Percentiles rank a stretch among this genome's conserved stretches.
phyloP scores from a whole-genome alignment of 2,797 vertebrate species.

The Acanthurus lineatus region DNA sequence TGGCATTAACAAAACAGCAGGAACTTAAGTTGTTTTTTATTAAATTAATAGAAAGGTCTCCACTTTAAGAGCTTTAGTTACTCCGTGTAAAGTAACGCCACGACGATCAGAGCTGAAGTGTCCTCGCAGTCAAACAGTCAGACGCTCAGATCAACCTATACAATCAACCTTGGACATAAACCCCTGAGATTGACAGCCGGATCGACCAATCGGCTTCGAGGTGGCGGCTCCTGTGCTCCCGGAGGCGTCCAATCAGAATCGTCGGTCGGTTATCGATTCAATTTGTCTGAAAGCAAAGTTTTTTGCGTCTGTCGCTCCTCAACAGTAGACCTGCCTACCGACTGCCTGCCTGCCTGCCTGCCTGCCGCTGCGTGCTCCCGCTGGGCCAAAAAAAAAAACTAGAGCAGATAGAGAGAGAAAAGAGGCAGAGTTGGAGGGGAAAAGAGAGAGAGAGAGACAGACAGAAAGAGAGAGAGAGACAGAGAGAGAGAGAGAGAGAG shows the following conservation, averaged over 20 bases:
- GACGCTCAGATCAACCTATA: constrained; percentile 57
- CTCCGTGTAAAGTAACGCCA: constrained; percentile 11
- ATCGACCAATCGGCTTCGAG: constrained; percentile 67
- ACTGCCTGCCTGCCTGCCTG: constrained; percentile 6
- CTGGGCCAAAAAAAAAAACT: constrained; percentile 14
- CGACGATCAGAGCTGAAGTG: constrained; percentile 8
- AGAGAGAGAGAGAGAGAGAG: constrained; percentile 49
- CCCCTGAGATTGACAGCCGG: constrained; percentile 59
- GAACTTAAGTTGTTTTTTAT: no score
- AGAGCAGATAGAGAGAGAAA: constrained; percentile 53
- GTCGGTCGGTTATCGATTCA: constrained; percentile 64
- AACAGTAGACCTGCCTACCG: constrained; percentile 69
- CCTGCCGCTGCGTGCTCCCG: constrained; percentile 58
- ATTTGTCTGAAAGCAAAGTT: constrained; percentile 83
- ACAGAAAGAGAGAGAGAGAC: constrained; percentile 33
- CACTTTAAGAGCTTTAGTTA: neutral
- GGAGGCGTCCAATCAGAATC: constrained; percentile 76
- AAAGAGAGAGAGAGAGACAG: constrained; percentile 46
- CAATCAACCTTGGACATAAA: constrained; percentile 71
- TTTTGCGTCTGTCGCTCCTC: constrained; percentile 76
- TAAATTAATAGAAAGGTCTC: no score
- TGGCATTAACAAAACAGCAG: no score
- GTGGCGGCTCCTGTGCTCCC: constrained; percentile 49
- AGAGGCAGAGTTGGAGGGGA: constrained; percentile 51
- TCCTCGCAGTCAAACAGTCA: constrained; percentile 32